Evolutionary conservation across 2,113 vertebrate genomes (phyloP), one percentile per base, ranked within the genome.

Genomic region (Bos taurus): DNA sequence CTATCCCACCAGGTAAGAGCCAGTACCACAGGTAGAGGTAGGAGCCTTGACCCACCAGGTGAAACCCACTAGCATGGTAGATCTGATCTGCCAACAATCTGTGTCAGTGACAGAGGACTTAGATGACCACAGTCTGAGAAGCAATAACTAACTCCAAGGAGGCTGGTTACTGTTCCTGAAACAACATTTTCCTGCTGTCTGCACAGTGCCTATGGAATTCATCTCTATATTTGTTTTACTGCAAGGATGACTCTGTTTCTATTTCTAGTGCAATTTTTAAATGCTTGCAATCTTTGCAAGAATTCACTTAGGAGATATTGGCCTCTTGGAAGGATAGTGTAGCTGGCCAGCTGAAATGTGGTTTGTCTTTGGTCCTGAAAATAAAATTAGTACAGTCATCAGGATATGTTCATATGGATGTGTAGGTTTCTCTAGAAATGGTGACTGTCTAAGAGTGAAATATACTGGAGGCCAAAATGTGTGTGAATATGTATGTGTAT

Each of bases 51-150:
- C 46, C 26, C 15, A 80, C 28, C 28, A 50, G 77, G 15, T 80
- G 46, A 50, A 48, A 80, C 10, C 8, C 8, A 17, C 77, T 33
- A 86, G 26, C 40, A 30, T 60, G 16, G 56, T 33, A 71, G 19
- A 26, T 2, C 46, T 40, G 43, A 26, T 57, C 17, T 80, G 48
- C 33, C 8, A 33, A 71, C 25, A 40, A 12, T 13, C 5, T 28
- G 30, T 33, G 67, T 52, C 13, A 19, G 2, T 40, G 14, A 3
- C 17, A 10, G 10, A 30, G 26, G 17, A 8, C 28, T 25, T 14
- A 9, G 57, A 33, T 0, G 25, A 6, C n/a, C 19, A 1, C 0
- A 8, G 28, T 13, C 23, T 17, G n/a, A 25, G 48, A 56, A 16
- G 17, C 6, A 13, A 64, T 16, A 43, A 48, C 23, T 5, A 28